phyloP scores from a whole-genome alignment of 2,888 invertebrate species.

The Yponomeuta cagnagella region DNA sequence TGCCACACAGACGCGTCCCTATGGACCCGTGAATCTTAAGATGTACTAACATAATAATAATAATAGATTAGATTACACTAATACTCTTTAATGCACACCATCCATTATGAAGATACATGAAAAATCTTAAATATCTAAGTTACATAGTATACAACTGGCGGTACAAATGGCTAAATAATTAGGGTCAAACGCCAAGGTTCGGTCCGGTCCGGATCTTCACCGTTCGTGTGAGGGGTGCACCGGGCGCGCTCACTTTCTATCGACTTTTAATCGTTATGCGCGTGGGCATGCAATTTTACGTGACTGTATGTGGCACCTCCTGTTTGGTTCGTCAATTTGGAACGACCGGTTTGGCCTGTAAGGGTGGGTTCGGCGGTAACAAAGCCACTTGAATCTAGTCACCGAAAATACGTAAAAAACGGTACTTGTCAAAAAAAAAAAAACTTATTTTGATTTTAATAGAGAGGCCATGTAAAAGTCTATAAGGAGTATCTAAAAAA shows the following conservation, averaged over 20 bases:
- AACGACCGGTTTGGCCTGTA: neutral
- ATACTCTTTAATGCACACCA: too few relatives aligned
- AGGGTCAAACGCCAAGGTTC: neutral
- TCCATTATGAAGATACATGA: too few relatives aligned
- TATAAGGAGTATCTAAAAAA: too few relatives aligned
- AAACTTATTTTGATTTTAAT: too few relatives aligned
- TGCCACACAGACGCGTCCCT: too few relatives aligned
- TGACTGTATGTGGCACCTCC: conserved; percentile 31
- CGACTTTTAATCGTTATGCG: conserved; percentile 70
- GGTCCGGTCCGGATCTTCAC: neutral
- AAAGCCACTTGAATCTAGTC: neutral
- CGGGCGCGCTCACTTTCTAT: conserved; percentile 67
- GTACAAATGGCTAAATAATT: neutral
- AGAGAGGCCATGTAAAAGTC: too few relatives aligned
- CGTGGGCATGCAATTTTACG: conserved; percentile 71
- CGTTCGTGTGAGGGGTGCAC: conserved; percentile 25
- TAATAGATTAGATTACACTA: too few relatives aligned
- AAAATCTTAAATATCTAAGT: too few relatives aligned
- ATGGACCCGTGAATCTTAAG: too few relatives aligned
- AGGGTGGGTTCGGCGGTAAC: neutral
- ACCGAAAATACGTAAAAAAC: neutral
- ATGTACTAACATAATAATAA: too few relatives aligned
- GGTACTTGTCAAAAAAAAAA: too few relatives aligned
- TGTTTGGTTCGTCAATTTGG: neutral
- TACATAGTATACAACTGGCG: too few relatives aligned